Conservation (phyloP, 2,797 vertebrate species). For the Rhinichthys osculus region DNA sequence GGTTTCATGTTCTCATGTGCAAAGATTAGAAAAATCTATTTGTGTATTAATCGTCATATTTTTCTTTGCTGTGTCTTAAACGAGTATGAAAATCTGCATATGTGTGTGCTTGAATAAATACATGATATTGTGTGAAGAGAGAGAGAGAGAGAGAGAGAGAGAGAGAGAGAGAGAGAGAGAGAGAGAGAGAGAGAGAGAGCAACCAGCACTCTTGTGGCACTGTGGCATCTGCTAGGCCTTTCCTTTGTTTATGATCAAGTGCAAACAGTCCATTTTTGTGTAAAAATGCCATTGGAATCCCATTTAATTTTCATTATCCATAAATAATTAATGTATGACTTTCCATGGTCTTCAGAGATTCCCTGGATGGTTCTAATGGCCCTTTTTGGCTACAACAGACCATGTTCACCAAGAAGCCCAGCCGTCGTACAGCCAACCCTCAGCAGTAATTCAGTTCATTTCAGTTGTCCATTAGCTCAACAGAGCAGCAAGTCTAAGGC, state of each 20-base stretch:
- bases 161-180: neutral
- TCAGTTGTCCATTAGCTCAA: conserved; percentile 39
- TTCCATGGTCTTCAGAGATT: conserved; percentile 31
- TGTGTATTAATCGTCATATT: neutral
- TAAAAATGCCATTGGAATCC: conserved; percentile 34
- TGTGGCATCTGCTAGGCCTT: neutral
- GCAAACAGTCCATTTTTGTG: conserved; percentile 19
- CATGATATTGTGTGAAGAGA: neutral
- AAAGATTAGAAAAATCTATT: conserved; percentile 2
- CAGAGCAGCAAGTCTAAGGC: conserved; percentile 23
- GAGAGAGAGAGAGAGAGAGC: neutral
- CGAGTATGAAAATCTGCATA: neutral
- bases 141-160: neutral
- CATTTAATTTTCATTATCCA: conserved; percentile 47
- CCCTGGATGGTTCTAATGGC: conserved; percentile 35
- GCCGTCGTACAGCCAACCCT: conserved; percentile 5
- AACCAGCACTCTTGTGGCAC: neutral
- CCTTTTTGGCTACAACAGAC: conserved; percentile 15
- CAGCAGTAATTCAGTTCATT: conserved; percentile 42
- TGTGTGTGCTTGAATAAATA: neutral
- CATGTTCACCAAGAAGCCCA: neutral
- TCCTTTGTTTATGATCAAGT: conserved; percentile 14
- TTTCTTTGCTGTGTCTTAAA: neutral
- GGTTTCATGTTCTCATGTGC: conserved; percentile 13
- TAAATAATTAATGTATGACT: conserved; percentile 26